Base-by-base conservation (phyloP, 30 jellyfish, hydroid and myxozoan species). In the Rhopilema esculentum region DNA sequence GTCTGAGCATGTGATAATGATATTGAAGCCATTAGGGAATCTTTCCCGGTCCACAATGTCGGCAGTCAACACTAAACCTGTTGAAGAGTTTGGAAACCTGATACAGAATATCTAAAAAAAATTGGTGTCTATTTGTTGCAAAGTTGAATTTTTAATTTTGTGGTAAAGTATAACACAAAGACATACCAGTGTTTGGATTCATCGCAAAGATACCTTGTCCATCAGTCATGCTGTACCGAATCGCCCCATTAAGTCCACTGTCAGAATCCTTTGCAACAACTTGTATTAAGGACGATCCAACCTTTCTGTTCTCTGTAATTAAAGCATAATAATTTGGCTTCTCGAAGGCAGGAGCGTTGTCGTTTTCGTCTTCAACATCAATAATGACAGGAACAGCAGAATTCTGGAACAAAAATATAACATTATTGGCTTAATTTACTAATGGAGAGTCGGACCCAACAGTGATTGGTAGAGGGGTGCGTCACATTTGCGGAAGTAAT, bases 301-400 rank as follows among this genome's bases (percentile, higher is more conserved):
- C 49, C 68, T 88, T 88, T 52, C 91, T 77, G 72, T 79, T 88
- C 69, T 88, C 96, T 24, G 96, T 31, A 1, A 88, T 75, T 24
- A 79, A 75, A 12, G 96, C 96, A 27, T 74, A 8, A 57, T 88
- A 88, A 8, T 32, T 23, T 53, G 77, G 17, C 69, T 71, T 88
- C n/a, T 53, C 85, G 48, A 88, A 88, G 18, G 28, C 77, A 4
- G 96, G 96, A 19, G 69, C 69, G 52, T 88, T 88, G 96, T 88
- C 96, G 22, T 88, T 88, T 15, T 40, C 96, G 49, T 88, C 96
- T 12, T 48, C 26, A 22, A 88, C 82, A n/a, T 69, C 69, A 66
- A 88, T 78, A 30, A 49, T 88, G 33, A 88, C 96, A 20, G 84
- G n/a, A 2, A 71, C 80, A 20, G 80, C 84, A 16, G 96, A 65